A percentile compares a stretch with the other conserved stretches of the same genome.
Conservation (phyloP, 1,140 invertebrate genomes). For the Temnothorax nylanderi region DNA sequence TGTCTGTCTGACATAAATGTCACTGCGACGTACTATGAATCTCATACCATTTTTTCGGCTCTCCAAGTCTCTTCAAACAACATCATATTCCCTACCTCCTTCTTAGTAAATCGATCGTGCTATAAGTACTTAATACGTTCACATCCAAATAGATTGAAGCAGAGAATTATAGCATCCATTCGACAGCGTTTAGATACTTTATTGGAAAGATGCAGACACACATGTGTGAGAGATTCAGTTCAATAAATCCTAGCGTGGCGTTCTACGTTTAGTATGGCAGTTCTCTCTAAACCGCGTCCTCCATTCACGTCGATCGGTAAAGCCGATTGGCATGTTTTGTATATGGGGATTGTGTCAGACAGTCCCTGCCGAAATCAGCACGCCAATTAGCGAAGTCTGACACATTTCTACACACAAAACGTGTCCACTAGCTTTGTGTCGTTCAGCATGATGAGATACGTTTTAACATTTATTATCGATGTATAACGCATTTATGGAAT, state of each 20-base stretch:
- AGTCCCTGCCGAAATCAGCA: slow-evolving; percentile 22
- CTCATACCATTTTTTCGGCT: neutral
- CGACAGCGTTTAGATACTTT: neutral
- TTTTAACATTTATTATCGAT: slow-evolving; percentile 21
- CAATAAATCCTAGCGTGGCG: neutral
- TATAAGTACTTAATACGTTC: neutral
- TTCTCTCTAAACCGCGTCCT: slow-evolving; percentile 28
- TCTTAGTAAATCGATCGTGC: neutral
- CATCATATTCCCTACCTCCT: neutral
- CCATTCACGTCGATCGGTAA: slow-evolving; percentile 19
- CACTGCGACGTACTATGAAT: neutral
- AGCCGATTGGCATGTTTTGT: slow-evolving; percentile 34
- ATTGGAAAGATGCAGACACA: neutral
- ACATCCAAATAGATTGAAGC: neutral
- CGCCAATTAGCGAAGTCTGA: slow-evolving; percentile 23
- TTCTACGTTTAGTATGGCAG: neutral
- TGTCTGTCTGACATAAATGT: neutral
- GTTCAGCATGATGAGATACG: slow-evolving; percentile 18
- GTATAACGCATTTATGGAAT: neutral
- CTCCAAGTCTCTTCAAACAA: neutral
- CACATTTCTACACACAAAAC: neutral
- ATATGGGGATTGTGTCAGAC: slow-evolving; percentile 37
- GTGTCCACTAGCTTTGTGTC: neutral
- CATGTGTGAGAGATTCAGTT: neutral
- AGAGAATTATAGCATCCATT: neutral